Base-by-base conservation (phyloP, 2,797 vertebrate genomes). In the Sternarchorhynchus goeldii region DNA sequence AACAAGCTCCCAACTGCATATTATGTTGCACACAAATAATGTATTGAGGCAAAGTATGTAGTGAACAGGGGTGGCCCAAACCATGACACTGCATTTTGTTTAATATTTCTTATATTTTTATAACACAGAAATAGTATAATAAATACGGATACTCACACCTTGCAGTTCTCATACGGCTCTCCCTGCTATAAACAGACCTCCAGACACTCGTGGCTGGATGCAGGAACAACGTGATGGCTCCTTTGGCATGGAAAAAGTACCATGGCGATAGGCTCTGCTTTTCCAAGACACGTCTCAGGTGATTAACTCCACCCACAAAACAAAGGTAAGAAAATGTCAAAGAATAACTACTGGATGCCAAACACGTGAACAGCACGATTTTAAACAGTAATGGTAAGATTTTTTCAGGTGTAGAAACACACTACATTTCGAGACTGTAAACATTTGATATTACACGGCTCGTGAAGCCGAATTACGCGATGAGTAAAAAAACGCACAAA, bases 241-340 rank as follows among this genome's bases (percentile, higher is more conserved):
- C 56, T 87, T 87, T 87, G 83, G 81, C 74, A 82, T 56, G 80
- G 70, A 65, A 77, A 72, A 68, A 62, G 78, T 77, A 78, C 76
- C 82, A 87, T 85, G 81, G 83, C 79, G 63, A 87, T 58, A 58
- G 55, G 53, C 31, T 70, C 14, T 41, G 76, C 36, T 72, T 69
- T 1, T 0, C 59, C 18, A 78, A 77, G 82, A 81, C 82, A 73
- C 32, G 55, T 87, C 81, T 91, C 87, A 83, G 83, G 82, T 90
- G 84, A 86, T 85, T 34, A 63, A 75, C 81, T 86, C 84, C 76
- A 81, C 79, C 79, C 75, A 77, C 75, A 78, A 75, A 74, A 82
- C 69, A 79, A 74, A 77, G 81, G 25, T 39, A 17, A 16, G 21
- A 65, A 59, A 56, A 65, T 18, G 50, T 32, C 8, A 56, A 55